Evolutionary conservation across 1,140 invertebrate genomes (phyloP).

Genomic region (Nautilus pompilius): DNA sequence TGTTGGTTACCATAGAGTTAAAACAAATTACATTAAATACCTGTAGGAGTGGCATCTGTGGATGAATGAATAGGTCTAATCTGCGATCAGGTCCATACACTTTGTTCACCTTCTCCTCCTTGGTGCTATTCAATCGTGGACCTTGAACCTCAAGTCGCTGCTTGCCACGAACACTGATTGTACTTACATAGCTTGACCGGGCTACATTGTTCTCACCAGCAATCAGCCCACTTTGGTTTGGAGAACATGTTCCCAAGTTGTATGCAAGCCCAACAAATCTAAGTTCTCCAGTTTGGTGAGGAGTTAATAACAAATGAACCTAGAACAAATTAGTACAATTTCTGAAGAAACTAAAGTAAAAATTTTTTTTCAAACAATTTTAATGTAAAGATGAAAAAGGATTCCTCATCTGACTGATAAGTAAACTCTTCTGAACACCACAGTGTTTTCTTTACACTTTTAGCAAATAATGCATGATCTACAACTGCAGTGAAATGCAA

Average conservation of each 20-base stretch:
- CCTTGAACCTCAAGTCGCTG: constrained; percentile 55
- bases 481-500: too few species aligned
- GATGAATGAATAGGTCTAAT: constrained; percentile 54
- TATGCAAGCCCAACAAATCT: constrained; percentile 52
- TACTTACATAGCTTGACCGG: constrained; percentile 29
- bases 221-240: constrained; percentile 8
- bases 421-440: too few species aligned
- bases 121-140: constrained; percentile 52
- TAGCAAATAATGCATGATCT: too few species aligned
- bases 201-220: constrained; percentile 6
- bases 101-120: constrained; percentile 51
- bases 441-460: too few species aligned
- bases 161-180: constrained; percentile 51
- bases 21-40: too few species aligned
- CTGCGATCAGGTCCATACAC: constrained; percentile 56
- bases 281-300: constrained; percentile 49
- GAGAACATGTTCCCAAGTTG: constrained; percentile 44
- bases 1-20: too few species aligned
- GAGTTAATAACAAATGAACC: constrained; percentile 46
- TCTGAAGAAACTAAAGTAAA: neutral
- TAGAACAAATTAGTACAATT: constrained; percentile 11
- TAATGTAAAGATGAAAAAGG: too few species aligned
- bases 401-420: too few species aligned
- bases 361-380: too few species aligned
- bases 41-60: constrained; percentile 54